Evolutionary conservation across 2,888 invertebrate species (phyloP), one percentile per base, ranked within the genome.

Genomic region (Torymus auratus): DNA sequence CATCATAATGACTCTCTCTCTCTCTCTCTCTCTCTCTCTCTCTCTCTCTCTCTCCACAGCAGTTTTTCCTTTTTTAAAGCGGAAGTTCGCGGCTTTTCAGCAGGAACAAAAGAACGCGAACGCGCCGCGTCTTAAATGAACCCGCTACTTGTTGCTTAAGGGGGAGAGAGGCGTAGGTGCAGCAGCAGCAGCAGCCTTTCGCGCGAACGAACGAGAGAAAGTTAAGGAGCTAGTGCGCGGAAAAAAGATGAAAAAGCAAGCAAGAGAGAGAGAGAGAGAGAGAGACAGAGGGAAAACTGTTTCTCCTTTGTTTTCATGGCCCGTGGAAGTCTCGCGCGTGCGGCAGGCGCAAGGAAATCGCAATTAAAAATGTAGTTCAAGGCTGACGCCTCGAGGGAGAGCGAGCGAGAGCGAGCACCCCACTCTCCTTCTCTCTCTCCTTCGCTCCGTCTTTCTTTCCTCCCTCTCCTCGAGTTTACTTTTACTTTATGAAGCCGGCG

Each of bases 361-460:
- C 89, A 90, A 91, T 91, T 91, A 91, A 90, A 90, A 90, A 90
- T 90, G 88, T 90, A 90, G 90, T 89, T 90, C 91, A 91, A 90
- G 90, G 91, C 88, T 85, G 84, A 82, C 80, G 86, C 87, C 86
- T 83, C 84, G 80, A 81, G 85, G 86, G 81, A 83, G 41, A 5
- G 41, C 5, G 41, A 41, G 41, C 5, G 41, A 41, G 41, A 41
- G 41, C 41, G 41, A 41, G 41, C 41, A 41, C 74, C 83, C 78
- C 84, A 82, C 79, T 81, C 84, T 82, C 81, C 82, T 83, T 60
- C 69, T 67, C 67, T 68, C 15, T 83, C 80, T 61, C 70, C 62
- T 64, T 62, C 41, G n/a, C 60, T 2, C 60, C 17, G 83, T 83
- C 83, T 83, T 81, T 82, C 83, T 23, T 64, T 68, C 68, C 73